Conservation (phyloP, 2,113 vertebrate genomes). For the Myxocyprinus asiaticus region DNA sequence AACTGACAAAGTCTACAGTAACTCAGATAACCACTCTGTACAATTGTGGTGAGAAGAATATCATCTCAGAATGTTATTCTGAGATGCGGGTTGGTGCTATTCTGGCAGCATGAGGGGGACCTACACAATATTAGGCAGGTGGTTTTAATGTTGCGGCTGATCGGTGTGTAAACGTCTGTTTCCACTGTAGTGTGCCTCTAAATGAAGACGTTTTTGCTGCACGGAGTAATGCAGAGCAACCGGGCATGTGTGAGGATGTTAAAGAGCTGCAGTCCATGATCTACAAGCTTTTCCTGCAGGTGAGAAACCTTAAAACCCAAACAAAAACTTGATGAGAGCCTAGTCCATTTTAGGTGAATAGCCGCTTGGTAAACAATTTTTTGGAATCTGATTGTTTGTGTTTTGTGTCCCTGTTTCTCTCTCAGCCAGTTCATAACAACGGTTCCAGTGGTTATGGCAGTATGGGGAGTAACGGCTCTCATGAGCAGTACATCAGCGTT, state of each 20-base stretch:
- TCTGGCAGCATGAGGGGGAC: no score
- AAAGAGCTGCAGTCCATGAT: slow-evolving; percentile 88
- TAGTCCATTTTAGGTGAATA: no score
- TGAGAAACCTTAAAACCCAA: slow-evolving; percentile 55
- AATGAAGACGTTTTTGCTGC: slow-evolving; percentile 90
- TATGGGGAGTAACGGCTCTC: slow-evolving; percentile 84
- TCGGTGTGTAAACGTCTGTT: not conserved
- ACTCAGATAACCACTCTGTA: no score
- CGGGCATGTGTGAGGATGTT: slow-evolving; percentile 76
- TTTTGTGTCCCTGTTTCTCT: not conserved
- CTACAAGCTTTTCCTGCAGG: slow-evolving; percentile 89
- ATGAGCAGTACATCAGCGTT: slow-evolving; percentile 81
- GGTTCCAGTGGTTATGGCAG: slow-evolving; percentile 88
- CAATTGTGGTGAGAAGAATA: no score
- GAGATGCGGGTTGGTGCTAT: no score
- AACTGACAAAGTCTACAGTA: no score
- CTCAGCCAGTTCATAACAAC: slow-evolving; percentile 82
- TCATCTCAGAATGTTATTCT: no score
- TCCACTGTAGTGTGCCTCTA: slow-evolving; percentile 79
- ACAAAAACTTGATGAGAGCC: no score
- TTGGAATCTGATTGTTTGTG: not conserved
- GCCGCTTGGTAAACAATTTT: not conserved
- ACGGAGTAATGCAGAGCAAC: slow-evolving; percentile 65
- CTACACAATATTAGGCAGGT: no score
- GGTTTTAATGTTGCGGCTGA: no score